Conservation (phyloP, 2,888 invertebrate genomes). For the Euproctis similis region DNA sequence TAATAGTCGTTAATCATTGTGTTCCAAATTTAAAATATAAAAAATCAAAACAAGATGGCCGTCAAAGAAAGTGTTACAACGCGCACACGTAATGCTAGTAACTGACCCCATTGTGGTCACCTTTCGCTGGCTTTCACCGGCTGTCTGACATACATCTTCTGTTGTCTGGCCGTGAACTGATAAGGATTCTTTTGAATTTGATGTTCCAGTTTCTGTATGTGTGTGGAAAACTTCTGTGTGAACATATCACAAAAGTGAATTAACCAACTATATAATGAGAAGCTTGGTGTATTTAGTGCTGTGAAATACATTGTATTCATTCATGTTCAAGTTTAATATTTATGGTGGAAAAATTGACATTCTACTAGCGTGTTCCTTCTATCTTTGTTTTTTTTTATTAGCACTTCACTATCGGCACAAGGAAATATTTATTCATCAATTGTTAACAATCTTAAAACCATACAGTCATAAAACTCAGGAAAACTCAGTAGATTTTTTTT, state of each 20-base stretch:
- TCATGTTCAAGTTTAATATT: no score
- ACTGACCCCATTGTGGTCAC: conserved; percentile 56
- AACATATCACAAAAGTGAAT: neutral
- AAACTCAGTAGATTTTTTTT: no score
- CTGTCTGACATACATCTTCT: conserved; percentile 46
- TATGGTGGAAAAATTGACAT: no score
- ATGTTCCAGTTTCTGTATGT: conserved; percentile 6
- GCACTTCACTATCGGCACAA: no score
- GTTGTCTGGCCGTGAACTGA: conserved; percentile 28
- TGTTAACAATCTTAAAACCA: no score
- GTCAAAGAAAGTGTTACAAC: conserved; percentile 61
- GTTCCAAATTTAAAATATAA: conserved; percentile 15
- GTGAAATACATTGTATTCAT: no score
- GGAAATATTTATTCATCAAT: no score
- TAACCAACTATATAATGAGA: no score
- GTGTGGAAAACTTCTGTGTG: neutral
- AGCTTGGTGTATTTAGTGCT: no score
- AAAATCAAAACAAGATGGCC: conserved; percentile 22
- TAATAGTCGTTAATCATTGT: conserved; percentile 15
- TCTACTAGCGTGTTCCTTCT: no score
- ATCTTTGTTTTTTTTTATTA: no score
- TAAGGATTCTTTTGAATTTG: conserved; percentile 14
- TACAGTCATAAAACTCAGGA: no score
- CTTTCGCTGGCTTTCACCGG: conserved; percentile 69
- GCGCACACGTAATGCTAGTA: conserved; percentile 58